Percentiles rank a stretch among this genome's conserved stretches.
Conservation (phyloP, 2,797 vertebrate species). For the Centroberyx gerrardi region DNA sequence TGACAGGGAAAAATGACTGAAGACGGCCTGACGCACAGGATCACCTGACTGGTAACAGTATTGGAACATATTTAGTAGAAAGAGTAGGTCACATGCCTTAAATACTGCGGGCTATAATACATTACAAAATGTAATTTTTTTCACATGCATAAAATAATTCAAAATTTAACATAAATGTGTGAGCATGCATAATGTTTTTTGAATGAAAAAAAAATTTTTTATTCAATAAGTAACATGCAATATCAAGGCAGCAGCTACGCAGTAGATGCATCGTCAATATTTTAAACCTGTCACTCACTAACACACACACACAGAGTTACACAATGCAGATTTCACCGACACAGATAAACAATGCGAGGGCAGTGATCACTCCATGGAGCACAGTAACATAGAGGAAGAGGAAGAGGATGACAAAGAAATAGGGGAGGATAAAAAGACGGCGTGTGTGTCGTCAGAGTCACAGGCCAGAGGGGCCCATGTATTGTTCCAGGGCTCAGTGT, state of each 20-base stretch:
- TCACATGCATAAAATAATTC: too few relatives aligned
- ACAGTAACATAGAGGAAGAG: conserved; percentile 83
- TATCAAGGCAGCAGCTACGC: conserved; percentile 15
- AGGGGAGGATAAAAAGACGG: conserved; percentile 81
- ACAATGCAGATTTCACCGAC: conserved; percentile 88
- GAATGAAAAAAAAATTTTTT: conserved; percentile 6
- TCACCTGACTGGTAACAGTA: neutral
- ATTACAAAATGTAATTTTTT: too few relatives aligned
- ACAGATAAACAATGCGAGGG: conserved; percentile 79
- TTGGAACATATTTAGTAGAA: too few relatives aligned
- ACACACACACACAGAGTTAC: conserved; percentile 75
- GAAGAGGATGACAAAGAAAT: conserved; percentile 82
- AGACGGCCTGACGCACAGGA: conserved; percentile 28
- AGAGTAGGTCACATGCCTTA: too few relatives aligned
- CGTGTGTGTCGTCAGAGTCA: conserved; percentile 87
- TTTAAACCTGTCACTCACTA: conserved; percentile 49
- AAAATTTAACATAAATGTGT: too few relatives aligned
- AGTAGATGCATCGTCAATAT: conserved; percentile 57
- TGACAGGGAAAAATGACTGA: conserved; percentile 28
- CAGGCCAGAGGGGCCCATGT: conserved; percentile 86
- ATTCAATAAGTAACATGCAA: conserved; percentile 22
- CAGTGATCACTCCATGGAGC: conserved; percentile 80
- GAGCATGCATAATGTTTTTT: too few relatives aligned
- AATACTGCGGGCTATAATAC: too few relatives aligned
- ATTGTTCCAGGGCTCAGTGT: conserved; percentile 83